Base-by-base conservation (phyloP, 2,797 vertebrate species). In the Enteromius afrohamiltoni region DNA sequence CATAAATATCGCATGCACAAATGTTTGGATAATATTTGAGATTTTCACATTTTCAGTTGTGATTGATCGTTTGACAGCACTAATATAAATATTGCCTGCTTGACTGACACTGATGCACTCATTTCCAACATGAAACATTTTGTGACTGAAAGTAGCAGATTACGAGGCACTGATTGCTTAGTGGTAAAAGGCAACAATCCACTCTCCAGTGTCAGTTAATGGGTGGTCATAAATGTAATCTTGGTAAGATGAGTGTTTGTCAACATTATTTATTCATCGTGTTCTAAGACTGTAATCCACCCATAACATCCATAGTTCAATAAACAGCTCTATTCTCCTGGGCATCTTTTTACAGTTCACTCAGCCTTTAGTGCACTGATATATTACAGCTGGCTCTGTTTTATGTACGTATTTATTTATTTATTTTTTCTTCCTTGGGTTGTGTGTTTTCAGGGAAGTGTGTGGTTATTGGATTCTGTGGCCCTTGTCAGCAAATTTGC, bases 391-490 rank as follows among this genome's bases (percentile, higher is more conserved):
- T 40, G 45, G 40, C 17, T 62, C 34, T 83, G 10, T 53, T 5
- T 49, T 71, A 42, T 10, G 40, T 19, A 26, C 26, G n/a, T 23
- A 58, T 60, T 65, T 65, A 13, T 65, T 47, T 16, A 7, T 23
- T 69, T 42, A 14, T 17, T 2, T 62, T 21, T 62, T 42, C 23
- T 60, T 47, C 19, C 55, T 42, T 68, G 21, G 42, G 40, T 47
- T 17, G 47, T n/a, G 47, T 71, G 68, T 51, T 83, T 75, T 29
- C 55, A 65, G 53, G 47, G 40, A 51, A 53, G 29, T 79, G 53
- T 73, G 51, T 58, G 10, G 6, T 85, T 86, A 85, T 86, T 83
- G 80, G 80, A 80, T 86, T 77, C 60, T 62, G 13, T 34, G 69
- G 49, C 13, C 65, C 76, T 70, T 77, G 64, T 84, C 77, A 67